Percentiles rank a stretch among this genome's conserved stretches.
Evolutionary conservation across 2,797 vertebrate species (phyloP).

Genomic region (Selene dorsalis): DNA sequence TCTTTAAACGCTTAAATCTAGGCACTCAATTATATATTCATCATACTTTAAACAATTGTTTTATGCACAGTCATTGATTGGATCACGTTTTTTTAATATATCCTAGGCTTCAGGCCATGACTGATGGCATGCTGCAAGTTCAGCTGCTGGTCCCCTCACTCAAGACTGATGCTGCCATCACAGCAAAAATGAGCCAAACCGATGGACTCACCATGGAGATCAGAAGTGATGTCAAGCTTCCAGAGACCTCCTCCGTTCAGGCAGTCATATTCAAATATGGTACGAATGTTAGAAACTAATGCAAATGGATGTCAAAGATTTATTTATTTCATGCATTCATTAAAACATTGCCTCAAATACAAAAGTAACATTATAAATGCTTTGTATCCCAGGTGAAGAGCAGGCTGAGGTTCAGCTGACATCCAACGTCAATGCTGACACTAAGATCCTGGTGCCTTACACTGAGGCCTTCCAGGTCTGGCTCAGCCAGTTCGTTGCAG

Average conservation of each 20-base stretch:
- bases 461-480: slow-evolving; percentile 71
- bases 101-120: slow-evolving; percentile 83
- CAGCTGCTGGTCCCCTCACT: slow-evolving; percentile 86
- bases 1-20: slow-evolving; percentile 8
- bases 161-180: slow-evolving; percentile 84
- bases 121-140: slow-evolving; percentile 83
- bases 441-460: slow-evolving; percentile 79
- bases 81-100: slow-evolving; percentile 4
- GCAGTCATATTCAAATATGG: slow-evolving; percentile 87
- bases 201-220: slow-evolving; percentile 84
- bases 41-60: not conserved
- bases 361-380: slow-evolving; percentile 25
- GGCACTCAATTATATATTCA: not conserved
- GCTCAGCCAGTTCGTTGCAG: slow-evolving; percentile 70
- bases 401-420: slow-evolving; percentile 88
- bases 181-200: slow-evolving; percentile 79
- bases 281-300: slow-evolving; percentile 62
- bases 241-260: slow-evolving; percentile 84
- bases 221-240: slow-evolving; percentile 85
- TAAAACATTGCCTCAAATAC: not conserved
- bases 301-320: not conserved
- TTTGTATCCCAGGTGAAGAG: slow-evolving; percentile 84
- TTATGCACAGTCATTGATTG: slow-evolving; percentile 6
- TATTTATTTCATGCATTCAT: slow-evolving; percentile 3
- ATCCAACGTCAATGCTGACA: slow-evolving; percentile 85